phyloP scores from a whole-genome alignment of 2,797 vertebrate species.

The Hemitrygon akajei region DNA sequence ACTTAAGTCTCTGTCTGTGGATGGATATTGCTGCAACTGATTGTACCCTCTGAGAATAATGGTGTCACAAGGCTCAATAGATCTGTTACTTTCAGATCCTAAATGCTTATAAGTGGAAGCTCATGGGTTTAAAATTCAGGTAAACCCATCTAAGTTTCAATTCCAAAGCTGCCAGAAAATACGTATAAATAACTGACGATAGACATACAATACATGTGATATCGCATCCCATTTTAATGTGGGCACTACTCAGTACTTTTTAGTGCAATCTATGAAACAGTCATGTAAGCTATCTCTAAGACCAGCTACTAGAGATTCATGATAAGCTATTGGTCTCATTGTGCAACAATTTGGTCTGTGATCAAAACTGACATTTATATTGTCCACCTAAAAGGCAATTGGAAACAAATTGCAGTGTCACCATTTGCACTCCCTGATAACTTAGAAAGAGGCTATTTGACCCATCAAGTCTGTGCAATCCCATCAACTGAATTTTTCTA shows the following conservation, averaged over 20 bases:
- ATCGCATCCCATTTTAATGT: neutral
- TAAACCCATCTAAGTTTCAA: neutral
- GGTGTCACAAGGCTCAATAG: neutral
- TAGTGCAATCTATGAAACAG: neutral
- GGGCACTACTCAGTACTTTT: neutral
- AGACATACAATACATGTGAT: neutral
- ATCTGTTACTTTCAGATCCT: neutral
- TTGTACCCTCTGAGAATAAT: neutral
- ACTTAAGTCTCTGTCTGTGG: neutral
- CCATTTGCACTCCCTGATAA: too few relatives aligned
- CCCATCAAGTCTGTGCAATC: too few relatives aligned
- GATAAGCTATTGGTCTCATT: neutral
- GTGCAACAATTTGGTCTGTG: neutral
- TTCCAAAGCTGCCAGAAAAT: neutral
- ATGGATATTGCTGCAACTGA: neutral
- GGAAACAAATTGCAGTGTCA: neutral
- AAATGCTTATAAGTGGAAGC: neutral
- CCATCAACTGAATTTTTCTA: too few relatives aligned
- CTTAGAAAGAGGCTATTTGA: too few relatives aligned
- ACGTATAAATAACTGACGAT: neutral
- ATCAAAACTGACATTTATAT: neutral
- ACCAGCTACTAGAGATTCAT: neutral
- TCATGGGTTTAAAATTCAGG: neutral
- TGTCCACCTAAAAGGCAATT: neutral
- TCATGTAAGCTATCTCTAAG: neutral